Conservation (phyloP, 2,888 invertebrate genomes). For the Piscicola geometra region DNA sequence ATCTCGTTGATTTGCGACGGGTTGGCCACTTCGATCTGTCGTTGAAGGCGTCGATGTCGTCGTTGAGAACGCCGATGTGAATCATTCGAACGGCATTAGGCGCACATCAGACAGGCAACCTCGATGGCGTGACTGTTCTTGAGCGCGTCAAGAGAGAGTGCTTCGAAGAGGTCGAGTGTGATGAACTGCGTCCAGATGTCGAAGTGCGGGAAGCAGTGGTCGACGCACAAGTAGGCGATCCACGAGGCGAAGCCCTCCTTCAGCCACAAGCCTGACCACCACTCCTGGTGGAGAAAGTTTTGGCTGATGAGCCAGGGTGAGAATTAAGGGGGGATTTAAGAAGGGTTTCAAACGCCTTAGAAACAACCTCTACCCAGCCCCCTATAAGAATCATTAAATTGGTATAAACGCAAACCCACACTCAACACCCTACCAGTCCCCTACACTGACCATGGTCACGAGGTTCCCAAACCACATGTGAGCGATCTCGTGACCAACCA, state of each 20-base stretch:
- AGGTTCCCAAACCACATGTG: constrained; percentile 98
- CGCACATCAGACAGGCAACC: constrained; percentile 58
- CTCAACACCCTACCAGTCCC: not conserved
- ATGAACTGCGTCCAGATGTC: constrained; percentile 96
- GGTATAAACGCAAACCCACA: not conserved
- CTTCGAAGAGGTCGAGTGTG: constrained; percentile 77
- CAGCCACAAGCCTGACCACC: constrained; percentile 92
- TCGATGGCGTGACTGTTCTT: constrained; percentile 93
- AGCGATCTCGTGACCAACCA: constrained; percentile 78
- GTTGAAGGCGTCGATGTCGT: not conserved
- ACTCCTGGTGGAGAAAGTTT: constrained; percentile 64
- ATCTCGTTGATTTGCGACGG: constrained; percentile 94
- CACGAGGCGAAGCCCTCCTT: constrained; percentile 95
- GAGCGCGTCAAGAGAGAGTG: constrained; percentile 71
- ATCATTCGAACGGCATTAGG: not conserved
- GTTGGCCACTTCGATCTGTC: constrained; percentile 76
- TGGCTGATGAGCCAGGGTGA: no score
- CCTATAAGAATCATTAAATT: no score
- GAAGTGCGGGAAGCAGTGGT: constrained; percentile 86
- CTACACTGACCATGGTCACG: constrained; percentile 74
- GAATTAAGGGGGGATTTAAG: no score
- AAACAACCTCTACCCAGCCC: no score
- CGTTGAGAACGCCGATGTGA: not conserved
- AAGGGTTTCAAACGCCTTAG: no score
- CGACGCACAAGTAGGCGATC: constrained; percentile 88